Evolutionary conservation across 2,888 invertebrate species (phyloP), one percentile per base, ranked within the genome.

Genomic region (Cheilosia urbana): DNA sequence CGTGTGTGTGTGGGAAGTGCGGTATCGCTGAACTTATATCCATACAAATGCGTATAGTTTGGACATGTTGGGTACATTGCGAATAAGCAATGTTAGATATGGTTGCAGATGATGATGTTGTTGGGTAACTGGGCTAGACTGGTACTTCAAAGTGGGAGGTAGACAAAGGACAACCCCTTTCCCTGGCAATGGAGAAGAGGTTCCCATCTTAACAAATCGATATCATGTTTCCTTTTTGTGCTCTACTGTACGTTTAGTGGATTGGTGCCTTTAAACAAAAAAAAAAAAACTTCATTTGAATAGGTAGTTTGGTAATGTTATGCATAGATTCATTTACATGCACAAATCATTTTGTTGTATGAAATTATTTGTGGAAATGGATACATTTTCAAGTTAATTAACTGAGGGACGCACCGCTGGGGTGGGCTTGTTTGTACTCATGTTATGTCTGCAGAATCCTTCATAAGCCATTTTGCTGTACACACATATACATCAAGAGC

Each of bases 91-190:
- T 62, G 69, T 79, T 87, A 85, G 73, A 73, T 88, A 65, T 87
- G 88, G 88, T 88, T 88, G 87, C 88, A 88, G 88, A 89, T 89
- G 89, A 88, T 89, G 90, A 89, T 89, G 87, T 57, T 87, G 87
- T 75, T 87, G 81, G 83, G 68, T 77, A 78, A 69, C 82, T 57
- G 78, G 58, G 73, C 87, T 73, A 83, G 73, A 87, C 77, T 82
- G 65, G 58, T 65, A 72, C 71, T 83, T 78, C 66, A 83, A 82
- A 72, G 62, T 83, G 76, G 79, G 87, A 71, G 65, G 82, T 79
- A 78, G 72, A 80, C 76, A 72, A 87, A 77, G 79, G 76, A 84
- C 55, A 57, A 68, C 71, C 75, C 79, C 73, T 37, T 13, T 37
- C 78, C 71, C 58, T 53, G 37, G 69, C 66, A 66, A 76, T 77